A percentile compares a stretch with the other conserved stretches of the same genome.
Conservation (phyloP, 2,888 invertebrate species). For the Parnassius orleans region DNA sequence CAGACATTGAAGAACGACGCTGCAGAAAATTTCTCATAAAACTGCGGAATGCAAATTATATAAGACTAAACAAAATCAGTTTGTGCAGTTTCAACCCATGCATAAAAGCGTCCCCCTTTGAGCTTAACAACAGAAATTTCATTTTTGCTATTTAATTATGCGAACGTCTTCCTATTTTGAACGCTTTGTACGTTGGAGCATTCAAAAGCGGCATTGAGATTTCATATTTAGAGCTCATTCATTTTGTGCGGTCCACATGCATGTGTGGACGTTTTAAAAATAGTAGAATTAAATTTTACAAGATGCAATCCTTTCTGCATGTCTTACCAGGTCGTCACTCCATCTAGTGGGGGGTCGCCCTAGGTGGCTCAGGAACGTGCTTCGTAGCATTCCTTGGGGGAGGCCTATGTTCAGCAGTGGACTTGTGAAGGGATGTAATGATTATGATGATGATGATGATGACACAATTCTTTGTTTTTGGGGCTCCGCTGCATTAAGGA, state of each 20-base stretch:
- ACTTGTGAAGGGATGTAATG: no score
- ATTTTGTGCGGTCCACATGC: not conserved
- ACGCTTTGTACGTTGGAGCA: constrained; percentile 6
- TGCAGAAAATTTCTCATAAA: constrained; percentile 10
- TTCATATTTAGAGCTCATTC: constrained; percentile 10
- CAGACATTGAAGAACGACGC: not conserved
- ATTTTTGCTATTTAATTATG: constrained; percentile 24
- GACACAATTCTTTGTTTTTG: no score
- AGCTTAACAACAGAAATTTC: constrained; percentile 16
- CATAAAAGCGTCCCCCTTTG: constrained; percentile 13
- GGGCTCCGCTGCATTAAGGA: no score
- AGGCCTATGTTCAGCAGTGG: no score
- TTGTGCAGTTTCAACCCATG: constrained; percentile 18
- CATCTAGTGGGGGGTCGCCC: no score
- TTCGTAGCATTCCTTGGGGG: no score
- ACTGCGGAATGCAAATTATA: constrained; percentile 2
- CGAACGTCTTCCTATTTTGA: constrained; percentile 18
- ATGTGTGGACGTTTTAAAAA: no score
- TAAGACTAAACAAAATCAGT: constrained; percentile 15
- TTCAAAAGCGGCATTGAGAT: constrained; percentile 13
- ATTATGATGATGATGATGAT: no score
- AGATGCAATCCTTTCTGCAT: no score
- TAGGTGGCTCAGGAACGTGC: no score
- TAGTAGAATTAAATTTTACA: no score
- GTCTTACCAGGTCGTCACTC: no score